A percentile compares a stretch with the other conserved stretches of the same genome.
These are phyloP conservation scores for Halcyon smyrnensis DNA, from an alignment of 2,797 vertebrate genomes.

Conservation along the genomic window DNA sequence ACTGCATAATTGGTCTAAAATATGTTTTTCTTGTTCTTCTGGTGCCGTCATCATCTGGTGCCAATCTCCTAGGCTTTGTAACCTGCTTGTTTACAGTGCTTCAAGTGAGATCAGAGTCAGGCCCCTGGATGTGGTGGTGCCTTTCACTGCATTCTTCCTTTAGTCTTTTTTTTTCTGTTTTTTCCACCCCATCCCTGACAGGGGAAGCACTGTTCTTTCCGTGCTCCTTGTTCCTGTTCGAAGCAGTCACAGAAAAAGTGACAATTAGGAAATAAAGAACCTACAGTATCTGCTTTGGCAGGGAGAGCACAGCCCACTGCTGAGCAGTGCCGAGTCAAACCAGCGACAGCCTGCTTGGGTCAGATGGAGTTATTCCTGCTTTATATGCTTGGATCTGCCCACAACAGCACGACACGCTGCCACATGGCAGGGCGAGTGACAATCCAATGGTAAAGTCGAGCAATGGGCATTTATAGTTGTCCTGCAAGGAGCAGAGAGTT, in stretches of 20 bases:
- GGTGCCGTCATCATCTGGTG: accelerated
- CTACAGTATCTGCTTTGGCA: conserved; percentile 54
- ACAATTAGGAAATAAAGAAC: conserved; percentile 63
- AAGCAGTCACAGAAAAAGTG: conserved; percentile 36
- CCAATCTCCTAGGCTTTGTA: neutral
- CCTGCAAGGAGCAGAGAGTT: neutral
- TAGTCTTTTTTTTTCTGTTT: neutral
- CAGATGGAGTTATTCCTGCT: neutral
- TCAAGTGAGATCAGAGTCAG: neutral
- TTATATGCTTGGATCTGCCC: neutral
- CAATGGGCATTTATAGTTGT: neutral
- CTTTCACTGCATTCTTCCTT: conserved; percentile 19
- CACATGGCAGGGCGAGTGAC: neutral
- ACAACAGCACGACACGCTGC: neutral
- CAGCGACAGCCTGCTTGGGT: neutral
- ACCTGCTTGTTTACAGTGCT: conserved; percentile 4
- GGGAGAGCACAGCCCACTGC: neutral
- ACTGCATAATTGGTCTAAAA: neutral
- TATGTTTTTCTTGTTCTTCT: neutral
- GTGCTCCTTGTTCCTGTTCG: neutral
- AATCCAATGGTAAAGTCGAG: neutral
- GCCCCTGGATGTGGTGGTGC: neutral
- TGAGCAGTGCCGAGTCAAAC: neutral
- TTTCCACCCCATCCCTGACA: neutral
- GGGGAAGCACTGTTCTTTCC: conserved; percentile 43